Percentiles rank a stretch among this genome's conserved stretches.
Conservation (phyloP, 2,888 invertebrate species). For the Baronia brevicornis region DNA sequence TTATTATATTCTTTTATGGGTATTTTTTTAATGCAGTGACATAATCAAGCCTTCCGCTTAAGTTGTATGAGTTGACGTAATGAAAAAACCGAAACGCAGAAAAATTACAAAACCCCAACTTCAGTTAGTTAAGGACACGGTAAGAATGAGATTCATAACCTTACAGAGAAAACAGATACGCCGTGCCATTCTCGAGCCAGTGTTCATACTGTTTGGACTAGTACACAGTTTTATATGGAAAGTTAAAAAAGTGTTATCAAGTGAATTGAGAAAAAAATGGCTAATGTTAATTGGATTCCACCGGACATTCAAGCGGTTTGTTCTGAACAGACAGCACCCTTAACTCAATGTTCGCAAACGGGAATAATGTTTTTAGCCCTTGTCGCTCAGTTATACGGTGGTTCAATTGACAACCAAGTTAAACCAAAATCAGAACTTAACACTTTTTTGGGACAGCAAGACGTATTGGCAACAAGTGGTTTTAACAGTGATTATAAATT, state of each 20-base stretch:
- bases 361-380: conserved; percentile 76
- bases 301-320: conserved; percentile 73
- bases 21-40: too few species aligned
- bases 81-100: too few species aligned
- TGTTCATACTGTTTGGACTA: conserved; percentile 6
- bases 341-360: conserved; percentile 75
- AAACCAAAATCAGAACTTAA: conserved; percentile 3
- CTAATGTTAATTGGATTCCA: conserved; percentile 60
- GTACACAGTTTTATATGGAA: neutral
- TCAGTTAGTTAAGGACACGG: too few species aligned
- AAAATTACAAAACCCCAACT: too few species aligned
- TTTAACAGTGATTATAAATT: too few species aligned
- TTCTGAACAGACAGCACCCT: conserved; percentile 57
- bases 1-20: too few species aligned
- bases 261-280: conserved; percentile 18
- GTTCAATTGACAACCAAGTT: conserved; percentile 6
- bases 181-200: conserved; percentile 12
- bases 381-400: conserved; percentile 71
- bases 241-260: neutral
- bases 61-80: too few species aligned
- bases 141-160: too few species aligned
- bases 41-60: too few species aligned
- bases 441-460: conserved; percentile 4
- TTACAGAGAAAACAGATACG: conserved; percentile 1
- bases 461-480: too few species aligned